These are phyloP conservation scores for Ganaspis sp. DNA, from an alignment of 1,140 invertebrate species.

Conservation along the genomic window DNA sequence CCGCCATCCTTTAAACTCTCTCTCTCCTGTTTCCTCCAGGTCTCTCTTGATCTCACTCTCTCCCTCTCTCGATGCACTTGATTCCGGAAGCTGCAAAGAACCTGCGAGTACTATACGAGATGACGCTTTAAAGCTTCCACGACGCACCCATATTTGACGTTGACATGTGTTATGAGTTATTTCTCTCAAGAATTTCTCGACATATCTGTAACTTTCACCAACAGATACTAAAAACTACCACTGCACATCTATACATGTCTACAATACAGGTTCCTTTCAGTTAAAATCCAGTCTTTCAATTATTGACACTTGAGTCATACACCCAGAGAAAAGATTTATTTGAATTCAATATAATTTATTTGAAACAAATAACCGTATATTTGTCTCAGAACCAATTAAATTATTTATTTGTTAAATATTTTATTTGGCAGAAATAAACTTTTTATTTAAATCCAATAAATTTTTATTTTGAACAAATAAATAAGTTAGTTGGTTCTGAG, in stretches of 20 bases:
- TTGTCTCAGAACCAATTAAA: too few species aligned
- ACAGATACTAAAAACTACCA: neutral
- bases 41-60: neutral
- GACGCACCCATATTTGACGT: conserved; percentile 19
- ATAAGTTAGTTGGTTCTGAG: too few species aligned
- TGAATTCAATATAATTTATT: too few species aligned
- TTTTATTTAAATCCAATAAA: too few species aligned
- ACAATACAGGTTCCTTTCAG: neutral
- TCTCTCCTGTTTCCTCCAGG: conserved; percentile 25
- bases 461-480: too few species aligned
- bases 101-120: conserved; percentile 31
- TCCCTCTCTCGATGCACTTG: conserved; percentile 23
- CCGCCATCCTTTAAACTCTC: conserved; percentile 24
- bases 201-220: conserved; percentile 7
- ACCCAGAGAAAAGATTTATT: neutral
- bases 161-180: conserved; percentile 5
- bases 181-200: conserved; percentile 18
- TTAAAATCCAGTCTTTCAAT: neutral
- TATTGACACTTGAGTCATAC: too few species aligned
- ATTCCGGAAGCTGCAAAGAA: conserved; percentile 57
- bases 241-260: neutral
- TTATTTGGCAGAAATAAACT: too few species aligned
- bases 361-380: too few species aligned
- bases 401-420: too few species aligned
- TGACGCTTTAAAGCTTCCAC: conserved; percentile 33